Base-by-base conservation (phyloP, 2,888 invertebrate genomes). In the Pachymerium ferrugineum region DNA sequence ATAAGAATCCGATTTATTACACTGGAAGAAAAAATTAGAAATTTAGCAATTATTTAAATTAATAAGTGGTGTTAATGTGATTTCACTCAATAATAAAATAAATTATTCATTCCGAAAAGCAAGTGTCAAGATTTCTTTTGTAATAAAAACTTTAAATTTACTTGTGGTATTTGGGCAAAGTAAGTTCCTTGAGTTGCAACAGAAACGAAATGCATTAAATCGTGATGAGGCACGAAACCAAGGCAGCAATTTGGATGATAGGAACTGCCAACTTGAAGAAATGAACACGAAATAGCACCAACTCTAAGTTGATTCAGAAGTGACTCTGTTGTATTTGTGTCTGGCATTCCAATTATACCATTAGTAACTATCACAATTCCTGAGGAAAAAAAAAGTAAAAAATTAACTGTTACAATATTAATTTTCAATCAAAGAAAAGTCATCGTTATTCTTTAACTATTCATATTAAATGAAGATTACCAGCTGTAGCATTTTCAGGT, bases 291-390 rank as follows among this genome's bases (percentile, higher is more conserved):
- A 74, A 90, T 88, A 54, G 89, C 89, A 79, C 88, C 88, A 78
- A 88, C 88, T 77, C 91, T 86, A 73, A 92, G 83, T 80, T 91
- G 90, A 76, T 88, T 87, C 76, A 92, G 83, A 30, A 91, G 83
- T 4, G 88, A 86, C 79, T 92, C 91, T 80, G 91, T 85, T 76
- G 89, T 86, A 78, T 87, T 86, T n/a, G 88, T 86, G 81, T 91
- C 90, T 3, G 90, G 89, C 77, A 89, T 86, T 42, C 84, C 84
- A 68, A 90, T 86, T 76, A 90, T 88, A 12, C 91, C 91, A 83
- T 92, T 92, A 1, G 91, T 89, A 77, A 89, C 85, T 76, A 89
- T 86, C 77, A 90, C 85, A 80, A 91, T 86, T 82, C 89, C 90
- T 90, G 81, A n/a, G n/a, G n/a, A n/a, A n/a, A n/a, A n/a, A n/a